A percentile compares a stretch with the other conserved stretches of the same genome.
Conservation (phyloP, 92 coral and sea anemone species). For the Zoanthus gigantus region DNA sequence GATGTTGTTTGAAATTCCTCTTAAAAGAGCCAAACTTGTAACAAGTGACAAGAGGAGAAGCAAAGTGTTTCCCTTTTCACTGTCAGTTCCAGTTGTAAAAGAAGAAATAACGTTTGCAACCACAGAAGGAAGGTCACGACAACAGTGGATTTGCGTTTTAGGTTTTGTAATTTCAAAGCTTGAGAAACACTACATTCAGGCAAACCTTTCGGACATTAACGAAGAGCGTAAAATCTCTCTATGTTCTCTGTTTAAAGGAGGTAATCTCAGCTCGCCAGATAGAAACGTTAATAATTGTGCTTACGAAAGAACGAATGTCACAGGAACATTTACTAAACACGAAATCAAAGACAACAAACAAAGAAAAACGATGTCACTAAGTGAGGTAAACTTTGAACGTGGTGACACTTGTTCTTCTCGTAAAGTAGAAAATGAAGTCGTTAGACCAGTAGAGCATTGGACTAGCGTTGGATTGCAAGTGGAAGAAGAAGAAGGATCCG, state of each 20-base stretch:
- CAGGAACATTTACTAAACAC: background rate
- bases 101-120: conserved; percentile 84
- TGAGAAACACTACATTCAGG: conserved; percentile 41
- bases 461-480: conserved; percentile 43
- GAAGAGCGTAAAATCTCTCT: conserved; percentile 53
- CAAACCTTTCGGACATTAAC: conserved; percentile 47
- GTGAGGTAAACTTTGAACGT: conserved; percentile 17
- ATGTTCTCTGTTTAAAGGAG: conserved; percentile 13
- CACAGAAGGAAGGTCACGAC: conserved; percentile 76
- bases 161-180: conserved; percentile 76
- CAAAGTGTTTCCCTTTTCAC: conserved; percentile 79
- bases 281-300: background rate
- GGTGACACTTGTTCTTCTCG: conserved; percentile 48
- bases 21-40: conserved; percentile 73
- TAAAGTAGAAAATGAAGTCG: background rate
- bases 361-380: background rate
- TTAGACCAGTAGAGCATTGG: conserved; percentile 62
- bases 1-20: conserved; percentile 87
- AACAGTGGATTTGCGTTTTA: conserved; percentile 80
- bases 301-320: background rate
- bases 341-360: background rate
- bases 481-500: conserved; percentile 75
- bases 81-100: conserved; percentile 81
- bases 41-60: conserved; percentile 83
- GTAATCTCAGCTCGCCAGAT: background rate